Evolutionary conservation across 64 coral and sea anemone species (phyloP), one percentile per base, ranked within the genome.

Genomic region (Montipora capricornis): DNA sequence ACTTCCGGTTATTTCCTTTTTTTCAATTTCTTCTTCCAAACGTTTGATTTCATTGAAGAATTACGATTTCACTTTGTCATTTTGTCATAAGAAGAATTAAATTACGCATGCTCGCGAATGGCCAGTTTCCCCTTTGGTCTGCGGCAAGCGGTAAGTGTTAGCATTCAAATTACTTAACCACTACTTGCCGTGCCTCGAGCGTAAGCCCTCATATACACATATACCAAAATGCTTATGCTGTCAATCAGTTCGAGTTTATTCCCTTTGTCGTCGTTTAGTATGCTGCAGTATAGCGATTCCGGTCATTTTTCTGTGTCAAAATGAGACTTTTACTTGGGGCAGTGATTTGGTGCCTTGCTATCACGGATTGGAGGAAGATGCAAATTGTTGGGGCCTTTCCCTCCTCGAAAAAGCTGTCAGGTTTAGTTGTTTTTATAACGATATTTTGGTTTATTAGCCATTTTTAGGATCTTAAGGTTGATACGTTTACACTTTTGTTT

Each of bases 361-460:
- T 86, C 17, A 67, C 7, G 44, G 46, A 22, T 64, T 47, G 61
- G 44, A 64, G 44, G 44, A 29, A 13, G 66, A 37, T 17, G 59
- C 12, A 86, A 16, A 2, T 70, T 71, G 17, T 20, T 10, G 44
- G 50, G 45, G 82, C 46, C 45, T 19, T 16, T 9, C 2, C 45
- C 11, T 51, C 64, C 44, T 62, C 84, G 49, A 16, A 73, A 78
- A 93, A 87, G 4, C 75, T 93, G 78, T 87, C 91, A 93, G 91
- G 91, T 93, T 57, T 93, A 52, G 52, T 89, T 26, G 11, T 67
- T 69, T 80, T 79, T 37, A 69, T 4, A 58, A 6, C 19, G 45
- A 17, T 26, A 8, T 47, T 20, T 78, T 67, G 20, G 1, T 64
- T 26, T 66, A 68, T 20, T 64, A 14, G n/a, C 8, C 44, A 7